Evolutionary conservation across 2,888 invertebrate genomes (phyloP).

Genomic region (Sarcophaga rosellei): DNA sequence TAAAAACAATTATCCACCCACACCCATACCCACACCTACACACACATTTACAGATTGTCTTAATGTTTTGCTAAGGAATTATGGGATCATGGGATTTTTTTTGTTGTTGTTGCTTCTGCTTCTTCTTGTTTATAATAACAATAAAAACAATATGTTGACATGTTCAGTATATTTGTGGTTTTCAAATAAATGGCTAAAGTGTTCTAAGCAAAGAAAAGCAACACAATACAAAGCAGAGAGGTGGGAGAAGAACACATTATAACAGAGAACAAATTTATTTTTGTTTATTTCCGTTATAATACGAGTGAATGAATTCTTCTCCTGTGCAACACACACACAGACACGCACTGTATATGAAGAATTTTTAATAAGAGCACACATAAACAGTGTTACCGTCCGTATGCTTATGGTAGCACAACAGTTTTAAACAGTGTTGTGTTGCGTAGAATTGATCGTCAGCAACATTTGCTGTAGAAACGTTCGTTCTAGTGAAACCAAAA

Average conservation of each 20-base stretch:
- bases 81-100: neutral
- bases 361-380: neutral
- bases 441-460: neutral
- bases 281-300: neutral
- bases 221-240: neutral
- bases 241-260: neutral
- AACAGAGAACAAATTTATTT: neutral
- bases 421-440: neutral
- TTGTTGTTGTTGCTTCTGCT: neutral
- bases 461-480: neutral
- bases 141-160: conserved; percentile 57
- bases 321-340: neutral
- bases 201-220: no score
- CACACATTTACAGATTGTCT: neutral
- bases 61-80: conserved; percentile 11
- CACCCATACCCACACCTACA: neutral
- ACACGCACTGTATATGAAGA: neutral
- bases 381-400: no score
- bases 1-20: no score
- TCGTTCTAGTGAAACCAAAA: neutral
- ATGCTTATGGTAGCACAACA: neutral
- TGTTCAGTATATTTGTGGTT: conserved; percentile 54
- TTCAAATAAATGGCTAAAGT: neutral
- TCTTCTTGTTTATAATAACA: neutral
- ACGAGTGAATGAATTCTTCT: neutral